These are phyloP conservation scores for Sorex fumeus DNA, from an alignment of 2,113 vertebrate genomes.

Conservation along the genomic window DNA sequence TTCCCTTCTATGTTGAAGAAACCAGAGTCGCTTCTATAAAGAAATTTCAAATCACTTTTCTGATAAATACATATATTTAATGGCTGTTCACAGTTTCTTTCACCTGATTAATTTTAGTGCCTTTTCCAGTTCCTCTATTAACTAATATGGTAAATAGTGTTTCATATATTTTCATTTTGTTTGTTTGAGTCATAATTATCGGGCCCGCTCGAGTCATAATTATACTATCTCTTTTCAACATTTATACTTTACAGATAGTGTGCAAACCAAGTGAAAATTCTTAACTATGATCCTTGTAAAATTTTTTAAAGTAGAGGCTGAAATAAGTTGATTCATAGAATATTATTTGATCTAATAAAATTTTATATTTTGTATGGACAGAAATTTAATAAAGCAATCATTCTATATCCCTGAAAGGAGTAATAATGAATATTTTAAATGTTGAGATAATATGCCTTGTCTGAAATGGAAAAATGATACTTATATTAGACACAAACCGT, in stretches of 20 bases:
- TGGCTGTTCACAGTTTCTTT: slow-evolving; percentile 6
- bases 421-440: slow-evolving; percentile 60
- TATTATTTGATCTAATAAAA: slow-evolving; percentile 62
- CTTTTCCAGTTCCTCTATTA: slow-evolving; percentile 32
- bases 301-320: background rate
- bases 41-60: slow-evolving; percentile 50
- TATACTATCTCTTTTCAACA: slow-evolving; percentile 15
- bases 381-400: slow-evolving; percentile 62
- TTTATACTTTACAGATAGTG: background rate
- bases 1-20: background rate
- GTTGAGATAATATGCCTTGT: slow-evolving; percentile 36
- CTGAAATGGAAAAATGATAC: slow-evolving; percentile 47
- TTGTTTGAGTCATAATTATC: no score
- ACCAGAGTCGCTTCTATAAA: slow-evolving; percentile 15
- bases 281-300: background rate
- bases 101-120: slow-evolving; percentile 13
- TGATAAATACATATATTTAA: background rate
- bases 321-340: slow-evolving; percentile 51
- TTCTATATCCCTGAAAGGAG: slow-evolving; percentile 8
- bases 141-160: slow-evolving; percentile 38
- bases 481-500: slow-evolving; percentile 54
- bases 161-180: slow-evolving; percentile 7
- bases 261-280: slow-evolving; percentile 5
- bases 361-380: slow-evolving; percentile 35
- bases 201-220: no score